Conservation (phyloP, 2,113 vertebrate species). For the Colius striatus region DNA sequence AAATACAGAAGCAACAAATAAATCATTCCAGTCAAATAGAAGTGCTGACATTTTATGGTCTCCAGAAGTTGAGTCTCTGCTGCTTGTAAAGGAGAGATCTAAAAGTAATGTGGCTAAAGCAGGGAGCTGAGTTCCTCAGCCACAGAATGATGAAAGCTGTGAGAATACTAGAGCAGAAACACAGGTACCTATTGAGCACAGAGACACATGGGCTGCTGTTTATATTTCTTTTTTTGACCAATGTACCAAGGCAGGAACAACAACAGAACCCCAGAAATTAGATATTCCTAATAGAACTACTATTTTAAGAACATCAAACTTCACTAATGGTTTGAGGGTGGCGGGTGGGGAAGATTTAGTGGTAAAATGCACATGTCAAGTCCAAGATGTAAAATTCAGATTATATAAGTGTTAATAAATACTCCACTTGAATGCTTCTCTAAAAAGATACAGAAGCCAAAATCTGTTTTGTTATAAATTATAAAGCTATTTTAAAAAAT, state of each 20-base stretch:
- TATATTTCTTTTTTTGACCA: not conserved
- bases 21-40: not conserved
- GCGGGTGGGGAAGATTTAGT: not conserved
- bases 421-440: not conserved
- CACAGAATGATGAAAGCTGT: not conserved
- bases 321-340: not conserved
- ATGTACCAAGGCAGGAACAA: not conserved
- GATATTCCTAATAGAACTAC: not conserved
- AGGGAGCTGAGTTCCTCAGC: not conserved
- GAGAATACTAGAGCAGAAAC: not conserved
- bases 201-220: not conserved
- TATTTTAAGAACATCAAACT: constrained; percentile 46
- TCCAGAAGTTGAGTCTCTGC: not conserved
- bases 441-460: not conserved
- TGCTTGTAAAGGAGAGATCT: not conserved
- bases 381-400: not conserved
- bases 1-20: constrained; percentile 14
- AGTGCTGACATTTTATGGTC: not conserved
- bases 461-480: not conserved
- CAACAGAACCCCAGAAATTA: constrained; percentile 25
- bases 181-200: constrained; percentile 9
- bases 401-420: not conserved
- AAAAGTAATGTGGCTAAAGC: not conserved
- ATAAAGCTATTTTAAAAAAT: not conserved
- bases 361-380: not conserved